phyloP scores from a whole-genome alignment of 1,140 invertebrate species.

The Saccostrea echinata region DNA sequence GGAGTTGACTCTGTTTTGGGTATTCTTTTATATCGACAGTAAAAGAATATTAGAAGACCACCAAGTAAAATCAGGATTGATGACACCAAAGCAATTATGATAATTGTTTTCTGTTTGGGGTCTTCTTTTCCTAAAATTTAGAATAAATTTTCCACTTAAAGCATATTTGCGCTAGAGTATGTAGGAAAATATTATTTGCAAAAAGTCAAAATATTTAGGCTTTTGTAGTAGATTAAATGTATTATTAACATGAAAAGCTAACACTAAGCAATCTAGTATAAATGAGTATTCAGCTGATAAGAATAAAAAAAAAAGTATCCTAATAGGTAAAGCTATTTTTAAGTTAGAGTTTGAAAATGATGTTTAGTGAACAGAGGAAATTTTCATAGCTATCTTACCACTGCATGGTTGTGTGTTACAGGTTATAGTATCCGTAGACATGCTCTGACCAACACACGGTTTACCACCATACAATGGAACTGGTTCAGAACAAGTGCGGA shows the following conservation, averaged over 20 bases:
- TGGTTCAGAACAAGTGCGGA: not conserved
- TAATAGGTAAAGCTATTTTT: too few species aligned
- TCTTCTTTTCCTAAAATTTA: too few species aligned
- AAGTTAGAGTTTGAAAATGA: too few species aligned
- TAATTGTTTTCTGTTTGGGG: not conserved
- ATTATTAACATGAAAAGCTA: too few species aligned
- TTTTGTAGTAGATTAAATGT: not conserved
- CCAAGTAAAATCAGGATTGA: not conserved
- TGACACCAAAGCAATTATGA: not conserved
- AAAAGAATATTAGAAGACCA: not conserved
- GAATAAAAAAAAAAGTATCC: too few species aligned
- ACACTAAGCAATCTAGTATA: too few species aligned
- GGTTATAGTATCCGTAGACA: not conserved
- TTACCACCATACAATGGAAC: not conserved
- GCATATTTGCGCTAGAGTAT: too few species aligned
- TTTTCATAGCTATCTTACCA: not conserved
- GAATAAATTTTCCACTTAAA: too few species aligned
- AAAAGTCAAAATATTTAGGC: too few species aligned
- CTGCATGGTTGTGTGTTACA: not conserved
- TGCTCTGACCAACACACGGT: not conserved
- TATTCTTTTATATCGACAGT: not conserved
- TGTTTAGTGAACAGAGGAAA: too few species aligned
- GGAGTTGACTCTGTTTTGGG: not conserved
- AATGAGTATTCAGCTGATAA: too few species aligned
- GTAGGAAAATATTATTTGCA: too few species aligned